phyloP scores from a whole-genome alignment of 2,888 invertebrate species.

The Silvanus unidentatus region DNA sequence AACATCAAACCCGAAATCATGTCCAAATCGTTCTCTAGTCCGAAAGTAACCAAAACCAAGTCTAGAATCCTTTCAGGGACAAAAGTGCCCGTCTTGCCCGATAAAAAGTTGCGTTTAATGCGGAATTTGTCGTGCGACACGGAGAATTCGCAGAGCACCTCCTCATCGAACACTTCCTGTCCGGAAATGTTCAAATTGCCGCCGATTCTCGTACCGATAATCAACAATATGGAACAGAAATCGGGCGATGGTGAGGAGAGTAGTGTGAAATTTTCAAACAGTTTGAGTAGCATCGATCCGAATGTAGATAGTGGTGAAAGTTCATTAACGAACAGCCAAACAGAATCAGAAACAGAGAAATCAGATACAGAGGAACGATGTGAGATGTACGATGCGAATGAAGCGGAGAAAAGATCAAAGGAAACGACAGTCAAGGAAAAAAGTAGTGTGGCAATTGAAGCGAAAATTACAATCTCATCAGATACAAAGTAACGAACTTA shows the following conservation, averaged over 20 bases:
- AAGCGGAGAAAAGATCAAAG: no score
- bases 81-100: slow-evolving; percentile 47
- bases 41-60: slow-evolving; percentile 15
- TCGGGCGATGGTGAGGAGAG: slow-evolving; percentile 25
- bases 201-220: slow-evolving; percentile 65
- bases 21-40: slow-evolving; percentile 39
- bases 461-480: background rate
- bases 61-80: no score
- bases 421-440: background rate
- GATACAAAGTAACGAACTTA: no score
- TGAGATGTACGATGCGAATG: no score
- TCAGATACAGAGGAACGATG: no score
- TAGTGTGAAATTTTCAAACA: slow-evolving; percentile 47
- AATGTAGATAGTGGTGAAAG: slow-evolving; percentile 57
- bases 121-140: slow-evolving; percentile 52
- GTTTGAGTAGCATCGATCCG: slow-evolving; percentile 65
- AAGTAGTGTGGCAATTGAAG: background rate
- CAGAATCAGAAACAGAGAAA: slow-evolving; percentile 10
- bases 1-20: slow-evolving; percentile 44
- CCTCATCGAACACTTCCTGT: slow-evolving; percentile 46
- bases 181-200: slow-evolving; percentile 60
- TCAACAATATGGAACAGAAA: slow-evolving; percentile 55
- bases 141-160: slow-evolving; percentile 56
- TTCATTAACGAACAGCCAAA: slow-evolving; percentile 40
- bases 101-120: slow-evolving; percentile 49